Evolutionary conservation across 2,888 invertebrate species (phyloP).

Genomic region (Chydorus sphaericus): DNA sequence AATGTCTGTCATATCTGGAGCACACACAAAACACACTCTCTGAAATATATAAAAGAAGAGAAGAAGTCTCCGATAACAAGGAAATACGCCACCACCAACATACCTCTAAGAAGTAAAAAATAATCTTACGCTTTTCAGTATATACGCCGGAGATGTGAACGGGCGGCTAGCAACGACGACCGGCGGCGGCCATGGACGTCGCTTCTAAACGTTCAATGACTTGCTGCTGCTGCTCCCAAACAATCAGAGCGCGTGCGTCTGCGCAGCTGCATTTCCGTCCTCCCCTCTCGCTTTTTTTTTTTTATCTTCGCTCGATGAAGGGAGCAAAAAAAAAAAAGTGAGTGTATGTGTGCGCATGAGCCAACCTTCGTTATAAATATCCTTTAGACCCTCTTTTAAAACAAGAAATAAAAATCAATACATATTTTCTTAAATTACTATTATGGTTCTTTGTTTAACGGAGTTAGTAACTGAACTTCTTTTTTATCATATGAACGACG

Average conservation of each 20-base stretch:
- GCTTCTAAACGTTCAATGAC: not conserved
- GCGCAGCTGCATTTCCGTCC: not conserved
- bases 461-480: too few species aligned
- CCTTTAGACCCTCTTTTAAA: too few species aligned
- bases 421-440: too few species aligned
- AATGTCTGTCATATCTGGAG: slow-evolving; percentile 2
- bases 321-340: not conserved
- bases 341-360: not conserved
- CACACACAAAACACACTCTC: not conserved
- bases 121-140: not conserved
- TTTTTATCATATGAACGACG: too few species aligned
- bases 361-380: not conserved
- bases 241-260: not conserved
- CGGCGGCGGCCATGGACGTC: slow-evolving; percentile 7
- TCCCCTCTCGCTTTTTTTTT: not conserved
- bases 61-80: not conserved
- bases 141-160: slow-evolving; percentile 10
- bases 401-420: too few species aligned
- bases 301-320: not conserved
- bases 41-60: not conserved
- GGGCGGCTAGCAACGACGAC: slow-evolving; percentile 8
- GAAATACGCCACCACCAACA: not conserved
- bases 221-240: too few species aligned
- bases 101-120: not conserved
- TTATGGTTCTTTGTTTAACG: too few species aligned